phyloP scores from a whole-genome alignment of 2,888 invertebrate genomes.

The Dioctria linearis region DNA sequence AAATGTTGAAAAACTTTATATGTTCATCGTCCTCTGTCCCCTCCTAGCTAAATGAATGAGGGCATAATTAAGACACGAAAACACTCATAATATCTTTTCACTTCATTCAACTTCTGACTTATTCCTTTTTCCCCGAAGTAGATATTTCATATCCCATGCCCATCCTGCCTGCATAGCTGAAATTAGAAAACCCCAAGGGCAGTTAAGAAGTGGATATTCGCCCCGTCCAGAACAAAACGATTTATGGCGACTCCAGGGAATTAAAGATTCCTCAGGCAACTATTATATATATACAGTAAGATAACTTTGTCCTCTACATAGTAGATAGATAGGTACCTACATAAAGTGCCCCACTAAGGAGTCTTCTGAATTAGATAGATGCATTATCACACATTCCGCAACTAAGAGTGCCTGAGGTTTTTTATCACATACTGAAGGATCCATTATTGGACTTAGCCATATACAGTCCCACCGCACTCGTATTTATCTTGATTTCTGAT shows the following conservation, averaged over 20 bases:
- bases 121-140: slow-evolving; percentile 17
- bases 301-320: slow-evolving; percentile 42
- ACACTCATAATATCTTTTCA: slow-evolving; percentile 17
- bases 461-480: slow-evolving; percentile 9
- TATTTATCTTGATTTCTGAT: slow-evolving; percentile 53
- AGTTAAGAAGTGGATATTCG: slow-evolving; percentile 36
- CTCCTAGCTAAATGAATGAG: no score
- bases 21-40: no score
- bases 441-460: slow-evolving; percentile 36
- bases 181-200: slow-evolving; percentile 23
- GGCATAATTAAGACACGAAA: slow-evolving; percentile 27
- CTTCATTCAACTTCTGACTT: slow-evolving; percentile 18
- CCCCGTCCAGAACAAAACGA: slow-evolving; percentile 41
- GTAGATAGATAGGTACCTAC: slow-evolving; percentile 20
- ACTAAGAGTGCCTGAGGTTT: slow-evolving; percentile 21
- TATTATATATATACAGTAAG: slow-evolving; percentile 27
- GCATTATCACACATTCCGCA: slow-evolving; percentile 25
- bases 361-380: slow-evolving; percentile 24
- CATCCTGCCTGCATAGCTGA: not conserved
- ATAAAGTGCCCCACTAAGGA: not conserved
- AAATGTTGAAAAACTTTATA: no score
- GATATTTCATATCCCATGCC: not conserved
- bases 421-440: slow-evolving; percentile 21
- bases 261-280: slow-evolving; percentile 45
- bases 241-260: slow-evolving; percentile 41